Conservation (phyloP, 2,888 invertebrate species). For the Siphlonurus alternatus region DNA sequence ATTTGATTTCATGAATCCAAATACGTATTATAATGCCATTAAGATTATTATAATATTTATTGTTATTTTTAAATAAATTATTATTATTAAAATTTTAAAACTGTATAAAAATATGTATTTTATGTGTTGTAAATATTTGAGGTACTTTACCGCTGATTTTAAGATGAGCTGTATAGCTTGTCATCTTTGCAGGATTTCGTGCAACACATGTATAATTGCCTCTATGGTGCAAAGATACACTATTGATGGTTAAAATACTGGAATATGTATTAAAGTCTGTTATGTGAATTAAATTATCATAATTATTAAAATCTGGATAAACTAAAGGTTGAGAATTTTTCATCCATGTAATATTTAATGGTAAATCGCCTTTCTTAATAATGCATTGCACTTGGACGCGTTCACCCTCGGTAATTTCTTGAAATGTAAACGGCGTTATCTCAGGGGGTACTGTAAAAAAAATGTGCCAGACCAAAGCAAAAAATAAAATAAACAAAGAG, state of each 20-base stretch:
- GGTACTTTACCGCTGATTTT: constrained; percentile 22
- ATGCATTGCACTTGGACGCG: constrained; percentile 22
- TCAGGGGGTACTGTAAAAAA: constrained; percentile 22
- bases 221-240: constrained; percentile 17
- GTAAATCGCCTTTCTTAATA: constrained; percentile 24
- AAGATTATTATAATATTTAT: background rate
- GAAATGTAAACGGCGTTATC: constrained; percentile 27
- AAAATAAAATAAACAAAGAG: background rate
- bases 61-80: background rate
- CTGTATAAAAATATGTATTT: background rate
- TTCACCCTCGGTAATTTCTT: constrained; percentile 23
- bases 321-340: constrained; percentile 21
- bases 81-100: background rate
- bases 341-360: constrained; percentile 27
- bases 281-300: constrained; percentile 12
- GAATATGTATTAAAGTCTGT: constrained; percentile 20
- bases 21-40: too few relatives aligned
- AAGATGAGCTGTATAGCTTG: constrained; percentile 21
- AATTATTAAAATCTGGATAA: constrained; percentile 3
- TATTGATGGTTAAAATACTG: constrained; percentile 20
- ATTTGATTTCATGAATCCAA: background rate
- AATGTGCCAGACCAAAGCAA: too few relatives aligned
- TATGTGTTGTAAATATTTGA: too few relatives aligned
- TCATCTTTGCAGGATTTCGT: constrained; percentile 21
- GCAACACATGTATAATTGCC: constrained; percentile 25